phyloP scores from a whole-genome alignment of 2,888 invertebrate species.

The Syrphus vitripennis region DNA sequence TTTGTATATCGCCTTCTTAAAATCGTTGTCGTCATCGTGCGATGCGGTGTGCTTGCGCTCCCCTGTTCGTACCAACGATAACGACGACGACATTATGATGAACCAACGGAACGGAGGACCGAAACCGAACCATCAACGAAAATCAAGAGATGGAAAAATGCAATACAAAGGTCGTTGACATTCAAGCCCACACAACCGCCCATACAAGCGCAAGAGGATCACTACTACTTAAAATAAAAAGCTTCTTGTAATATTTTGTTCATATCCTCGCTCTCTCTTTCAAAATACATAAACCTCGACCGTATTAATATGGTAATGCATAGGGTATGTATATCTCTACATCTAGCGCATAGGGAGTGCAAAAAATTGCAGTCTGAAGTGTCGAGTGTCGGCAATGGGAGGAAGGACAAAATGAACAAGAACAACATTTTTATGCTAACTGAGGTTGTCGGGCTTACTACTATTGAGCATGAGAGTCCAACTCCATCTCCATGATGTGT shows the following conservation, averaged over 20 bases:
- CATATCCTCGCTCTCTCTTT: slow-evolving; percentile 17
- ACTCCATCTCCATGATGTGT: no score
- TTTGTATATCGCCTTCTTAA: slow-evolving; percentile 65
- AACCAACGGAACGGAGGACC: not conserved
- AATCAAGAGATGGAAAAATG: slow-evolving; percentile 63
- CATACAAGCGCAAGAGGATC: slow-evolving; percentile 58
- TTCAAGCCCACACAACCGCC: slow-evolving; percentile 61
- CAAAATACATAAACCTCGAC: not conserved
- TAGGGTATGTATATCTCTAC: not conserved
- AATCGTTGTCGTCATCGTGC: slow-evolving; percentile 61
- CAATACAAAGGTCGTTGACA: slow-evolving; percentile 68
- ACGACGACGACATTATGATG: not conserved
- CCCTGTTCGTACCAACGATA: slow-evolving; percentile 37
- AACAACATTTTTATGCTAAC: slow-evolving; percentile 46
- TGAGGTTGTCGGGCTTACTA: slow-evolving; percentile 8
- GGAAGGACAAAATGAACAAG: slow-evolving; percentile 24
- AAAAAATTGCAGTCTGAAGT: slow-evolving; percentile 11
- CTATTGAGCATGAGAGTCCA: not conserved
- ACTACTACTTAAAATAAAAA: slow-evolving; percentile 36
- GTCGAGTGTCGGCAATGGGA: not conserved
- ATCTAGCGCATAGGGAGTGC: not conserved
- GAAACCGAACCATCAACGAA: slow-evolving; percentile 42
- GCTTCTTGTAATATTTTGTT: slow-evolving; percentile 51
- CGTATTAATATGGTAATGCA: not conserved
- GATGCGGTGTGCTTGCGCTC: slow-evolving; percentile 1